Percentiles rank a stretch among this genome's conserved stretches.
Conservation (phyloP, 2,113 vertebrate species). For the Sander vitreus region DNA sequence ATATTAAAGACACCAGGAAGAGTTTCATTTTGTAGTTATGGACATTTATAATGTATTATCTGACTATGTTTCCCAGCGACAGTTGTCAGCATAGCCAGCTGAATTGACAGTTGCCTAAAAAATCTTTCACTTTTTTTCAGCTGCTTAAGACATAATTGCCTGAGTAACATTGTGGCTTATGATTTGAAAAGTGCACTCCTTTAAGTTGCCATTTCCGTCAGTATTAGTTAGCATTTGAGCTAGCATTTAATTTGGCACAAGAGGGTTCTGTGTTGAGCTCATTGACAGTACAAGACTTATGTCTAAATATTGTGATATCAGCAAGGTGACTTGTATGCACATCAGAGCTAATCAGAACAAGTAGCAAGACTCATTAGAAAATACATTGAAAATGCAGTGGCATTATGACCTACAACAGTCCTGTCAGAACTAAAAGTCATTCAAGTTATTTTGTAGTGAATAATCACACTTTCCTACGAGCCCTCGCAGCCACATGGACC, state of each 20-base stretch:
- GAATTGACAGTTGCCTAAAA: background rate
- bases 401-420: background rate
- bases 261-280: background rate
- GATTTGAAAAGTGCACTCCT: background rate
- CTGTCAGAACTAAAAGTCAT: conserved; percentile 27
- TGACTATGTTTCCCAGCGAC: background rate
- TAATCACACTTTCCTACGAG: conserved; percentile 22
- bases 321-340: background rate
- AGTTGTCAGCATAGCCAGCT: background rate
- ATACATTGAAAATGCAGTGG: conserved; percentile 10
- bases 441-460: conserved; percentile 15
- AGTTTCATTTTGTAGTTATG: background rate
- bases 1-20: background rate
- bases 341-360: background rate
- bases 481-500: conserved; percentile 26
- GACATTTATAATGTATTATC: background rate
- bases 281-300: background rate
- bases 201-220: background rate
- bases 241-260: background rate
- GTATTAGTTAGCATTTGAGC: background rate
- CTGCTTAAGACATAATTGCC: background rate
- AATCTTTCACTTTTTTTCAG: background rate
- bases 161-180: no score
- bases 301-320: background rate
- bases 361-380: background rate